Evolutionary conservation across 2,888 invertebrate genomes (phyloP), one percentile per base, ranked within the genome.

Genomic region (Eurois occulta): DNA sequence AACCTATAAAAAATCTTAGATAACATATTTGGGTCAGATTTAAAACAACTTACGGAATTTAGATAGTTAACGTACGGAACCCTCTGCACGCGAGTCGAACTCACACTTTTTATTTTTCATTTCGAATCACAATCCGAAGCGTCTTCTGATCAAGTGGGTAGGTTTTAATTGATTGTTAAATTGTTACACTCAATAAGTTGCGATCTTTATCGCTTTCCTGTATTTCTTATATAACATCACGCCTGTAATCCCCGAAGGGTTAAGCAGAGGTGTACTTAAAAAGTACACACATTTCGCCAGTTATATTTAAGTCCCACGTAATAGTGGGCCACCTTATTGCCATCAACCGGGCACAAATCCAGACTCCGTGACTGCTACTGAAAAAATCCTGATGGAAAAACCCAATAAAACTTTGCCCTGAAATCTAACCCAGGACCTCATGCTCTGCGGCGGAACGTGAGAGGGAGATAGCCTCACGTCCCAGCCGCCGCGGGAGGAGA

Each of bases 141-240:
- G 2, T 32, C 18, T 41, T 18, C n/a, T 16, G 43, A 28, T 52
- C 7, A 46, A 72, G 48, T 13, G 5, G 41, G 8, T 43, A 24
- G 21, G 18, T 32, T 35, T 67, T 83, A 71, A 46, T 72, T 72
- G 72, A 70, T 70, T 72, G 72, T 83, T 83, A 77, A 65, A 83
- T 60, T 72, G 52, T 72, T 4, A 52, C 72, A 60, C 60, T 55
- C 46, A 18, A 72, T 60, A 43, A 28, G 52, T 68, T 18, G 24
- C 1, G 43, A 21, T 69, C 28, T 55, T 32, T 32, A 48, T 28
- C n/a, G 38, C 7, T 67, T 60, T 48, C 38, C 4, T 48, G 52
- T 24, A 28, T 69, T 55, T 65, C n/a, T 60, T 32, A 18, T 7
- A 58, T 58, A 28, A 58, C 28, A 58, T 58, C 7, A 58, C 28